Evolutionary conservation across 1,140 invertebrate genomes (phyloP), one percentile per base, ranked within the genome.

Genomic region (Drosophila pallidifrons): DNA sequence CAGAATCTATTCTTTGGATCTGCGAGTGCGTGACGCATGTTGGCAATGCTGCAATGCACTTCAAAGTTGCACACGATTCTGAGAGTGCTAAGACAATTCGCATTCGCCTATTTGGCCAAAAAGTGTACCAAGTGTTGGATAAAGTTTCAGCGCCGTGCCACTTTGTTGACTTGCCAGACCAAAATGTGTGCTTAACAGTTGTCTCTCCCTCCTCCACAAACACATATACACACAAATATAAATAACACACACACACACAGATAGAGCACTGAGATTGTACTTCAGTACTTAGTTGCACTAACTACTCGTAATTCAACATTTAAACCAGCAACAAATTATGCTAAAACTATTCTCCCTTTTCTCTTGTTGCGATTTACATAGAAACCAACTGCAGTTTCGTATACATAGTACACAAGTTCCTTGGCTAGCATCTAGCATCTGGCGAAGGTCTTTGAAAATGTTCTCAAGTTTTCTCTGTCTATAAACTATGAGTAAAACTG

Each of bases 141-240:
- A 86, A 86, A 86, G 79, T 87, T 86, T 87, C 75, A 77, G 66
- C 78, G 59, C 79, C 75, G 69, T 74, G 59, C 79, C 75, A 86
- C 82, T 87, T 86, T 86, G 82, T 86, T 87, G 82, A 86, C 82
- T 87, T 82, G 79, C 79, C 82, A 45, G 75, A 75, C 67, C 75
- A 52, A 81, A 87, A 72, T 85, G 77, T 85, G 69, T 83, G 81
- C 80, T 79, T 80, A 69, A 74, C 72, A 65, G 63, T 66, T 60
- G 57, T 73, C 35, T 43, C 35, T n/a, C 32, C 25, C 45, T 20
- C 20, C 28, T 25, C 8, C 57, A 15, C 20, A 43, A 13, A 8
- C 35, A 35, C 25, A 20, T 2, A 15, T 5, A n/a, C 25, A 38
- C 11, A 28, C 15, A 20, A 38, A 47, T 10, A 59, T 16, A 28